Conservation (phyloP, 2,888 invertebrate genomes). For the Listrodromus nycthemerus region DNA sequence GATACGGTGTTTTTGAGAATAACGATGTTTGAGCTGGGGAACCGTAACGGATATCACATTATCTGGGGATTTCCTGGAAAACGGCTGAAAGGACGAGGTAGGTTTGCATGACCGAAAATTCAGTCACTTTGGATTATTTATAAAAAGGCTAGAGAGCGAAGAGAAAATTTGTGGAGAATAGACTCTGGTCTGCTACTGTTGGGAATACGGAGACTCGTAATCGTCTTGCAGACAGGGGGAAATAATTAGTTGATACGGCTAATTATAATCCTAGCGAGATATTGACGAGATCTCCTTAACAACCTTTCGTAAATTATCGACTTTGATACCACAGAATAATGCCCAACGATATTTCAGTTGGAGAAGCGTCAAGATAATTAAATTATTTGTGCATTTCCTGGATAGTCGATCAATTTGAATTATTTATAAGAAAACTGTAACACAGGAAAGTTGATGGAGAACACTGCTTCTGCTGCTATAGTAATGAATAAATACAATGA, state of each 20-base stretch:
- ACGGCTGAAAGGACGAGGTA: neutral
- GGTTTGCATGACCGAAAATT: too few species aligned
- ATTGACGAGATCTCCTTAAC: conserved; percentile 43
- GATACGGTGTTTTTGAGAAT: neutral
- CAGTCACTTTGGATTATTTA: too few species aligned
- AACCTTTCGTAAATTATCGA: conserved; percentile 32
- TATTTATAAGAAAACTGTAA: too few species aligned
- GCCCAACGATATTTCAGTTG: conserved; percentile 7
- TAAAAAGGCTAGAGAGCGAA: too few species aligned
- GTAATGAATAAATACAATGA: too few species aligned
- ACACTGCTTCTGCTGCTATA: too few species aligned
- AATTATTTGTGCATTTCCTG: neutral
- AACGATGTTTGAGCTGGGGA: conserved; percentile 10
- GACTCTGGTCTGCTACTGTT: too few species aligned
- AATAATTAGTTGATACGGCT: too few species aligned
- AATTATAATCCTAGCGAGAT: conserved; percentile 1
- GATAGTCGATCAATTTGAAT: neutral
- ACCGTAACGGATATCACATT: conserved; percentile 7
- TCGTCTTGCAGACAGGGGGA: too few species aligned
- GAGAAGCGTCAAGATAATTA: conserved; percentile 11
- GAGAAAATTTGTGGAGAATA: too few species aligned
- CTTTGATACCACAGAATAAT: neutral
- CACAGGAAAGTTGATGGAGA: too few species aligned
- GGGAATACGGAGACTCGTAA: too few species aligned
- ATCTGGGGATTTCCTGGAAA: neutral